A percentile compares a stretch with the other conserved stretches of the same genome.
Conservation (phyloP, 2,888 invertebrate genomes). For the Acanthosepion esculentum region DNA sequence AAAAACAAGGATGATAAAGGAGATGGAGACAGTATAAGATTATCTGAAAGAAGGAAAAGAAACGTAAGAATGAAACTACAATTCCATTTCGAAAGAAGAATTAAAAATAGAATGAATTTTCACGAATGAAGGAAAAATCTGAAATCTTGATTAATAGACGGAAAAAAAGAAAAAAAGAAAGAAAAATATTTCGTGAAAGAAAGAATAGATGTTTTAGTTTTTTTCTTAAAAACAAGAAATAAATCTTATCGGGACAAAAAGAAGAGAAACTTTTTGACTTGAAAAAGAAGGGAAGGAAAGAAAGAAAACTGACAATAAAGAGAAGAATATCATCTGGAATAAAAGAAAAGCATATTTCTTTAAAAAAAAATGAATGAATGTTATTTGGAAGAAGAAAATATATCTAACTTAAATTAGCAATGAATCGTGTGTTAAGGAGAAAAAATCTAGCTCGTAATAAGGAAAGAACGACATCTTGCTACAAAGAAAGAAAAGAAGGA, state of each 20-base stretch:
- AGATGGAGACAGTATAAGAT: neutral
- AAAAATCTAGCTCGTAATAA: neutral
- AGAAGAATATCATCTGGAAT: neutral
- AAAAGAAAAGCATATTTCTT: neutral
- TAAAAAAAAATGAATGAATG: neutral
- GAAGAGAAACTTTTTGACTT: neutral
- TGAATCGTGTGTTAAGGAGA: neutral
- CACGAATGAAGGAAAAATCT: too few species aligned
- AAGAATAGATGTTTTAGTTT: neutral
- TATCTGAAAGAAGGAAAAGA: neutral
- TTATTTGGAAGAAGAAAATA: neutral
- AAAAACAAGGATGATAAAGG: neutral
- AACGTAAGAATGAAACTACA: neutral
- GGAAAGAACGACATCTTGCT: neutral
- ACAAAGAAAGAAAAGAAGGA: neutral
- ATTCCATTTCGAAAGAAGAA: neutral
- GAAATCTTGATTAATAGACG: too few species aligned
- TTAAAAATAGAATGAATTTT: neutral
- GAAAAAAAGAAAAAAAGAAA: neutral
- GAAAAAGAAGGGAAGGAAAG: neutral
- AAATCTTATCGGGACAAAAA: neutral
- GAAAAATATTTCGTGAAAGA: neutral
- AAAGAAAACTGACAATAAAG: neutral
- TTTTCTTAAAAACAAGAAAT: too few species aligned
- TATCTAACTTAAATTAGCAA: too few species aligned